These are phyloP conservation scores for Ormyrus labotus DNA, from an alignment of 2,888 invertebrate species.

Conservation along the genomic window DNA sequence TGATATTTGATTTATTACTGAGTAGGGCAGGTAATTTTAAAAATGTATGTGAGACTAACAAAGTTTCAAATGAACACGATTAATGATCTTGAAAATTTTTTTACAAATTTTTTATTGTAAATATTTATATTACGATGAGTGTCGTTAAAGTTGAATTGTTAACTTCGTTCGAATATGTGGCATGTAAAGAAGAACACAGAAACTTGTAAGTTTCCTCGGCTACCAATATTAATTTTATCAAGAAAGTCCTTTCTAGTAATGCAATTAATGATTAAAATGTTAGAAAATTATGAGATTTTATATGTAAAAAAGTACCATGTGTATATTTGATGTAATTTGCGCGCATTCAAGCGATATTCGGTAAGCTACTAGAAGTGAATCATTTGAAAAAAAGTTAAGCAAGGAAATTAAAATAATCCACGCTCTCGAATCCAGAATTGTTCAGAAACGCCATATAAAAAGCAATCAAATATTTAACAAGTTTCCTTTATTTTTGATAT, in stretches of 20 bases:
- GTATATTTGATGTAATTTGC: conserved; percentile 39
- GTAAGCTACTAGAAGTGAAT: conserved; percentile 20
- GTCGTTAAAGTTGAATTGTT: conserved; percentile 12
- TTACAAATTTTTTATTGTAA: conserved; percentile 8
- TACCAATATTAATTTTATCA: conserved; percentile 39
- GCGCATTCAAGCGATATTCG: conserved; percentile 32
- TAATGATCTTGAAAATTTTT: not conserved
- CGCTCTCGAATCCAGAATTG: conserved; percentile 22
- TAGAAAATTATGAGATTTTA: conserved; percentile 49
- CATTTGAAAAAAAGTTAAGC: conserved; percentile 13
- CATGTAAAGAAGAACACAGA: conserved; percentile 12
- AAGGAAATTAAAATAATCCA: conserved; percentile 29
- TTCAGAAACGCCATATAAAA: conserved; percentile 23
- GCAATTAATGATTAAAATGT: conserved; percentile 26
- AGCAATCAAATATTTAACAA: conserved; percentile 24
- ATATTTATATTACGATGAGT: not conserved
- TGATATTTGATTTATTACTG: conserved; percentile 23
- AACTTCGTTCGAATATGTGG: conserved; percentile 45
- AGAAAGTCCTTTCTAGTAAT: conserved; percentile 44
- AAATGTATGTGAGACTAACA: conserved; percentile 1
- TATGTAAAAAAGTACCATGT: conserved; percentile 44
- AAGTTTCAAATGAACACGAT: not conserved
- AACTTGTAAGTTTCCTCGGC: conserved; percentile 40
- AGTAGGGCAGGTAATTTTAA: conserved; percentile 25
- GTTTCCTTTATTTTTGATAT: conserved; percentile 46